phyloP scores from a whole-genome alignment of 2,888 invertebrate genomes.

The Ernsta delagoae region DNA sequence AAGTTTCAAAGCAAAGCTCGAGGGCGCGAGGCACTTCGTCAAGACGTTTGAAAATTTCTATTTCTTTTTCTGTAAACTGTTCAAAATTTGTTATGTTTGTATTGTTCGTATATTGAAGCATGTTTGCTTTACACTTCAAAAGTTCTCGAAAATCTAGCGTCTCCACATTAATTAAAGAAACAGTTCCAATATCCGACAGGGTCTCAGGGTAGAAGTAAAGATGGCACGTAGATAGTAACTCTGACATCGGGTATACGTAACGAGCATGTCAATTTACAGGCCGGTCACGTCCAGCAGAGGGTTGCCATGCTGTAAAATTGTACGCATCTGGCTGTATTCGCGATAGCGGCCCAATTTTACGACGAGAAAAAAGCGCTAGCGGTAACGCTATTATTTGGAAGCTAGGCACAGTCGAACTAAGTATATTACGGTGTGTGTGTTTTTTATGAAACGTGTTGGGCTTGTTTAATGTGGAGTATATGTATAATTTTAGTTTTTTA shows the following conservation, averaged over 20 bases:
- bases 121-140: not conserved
- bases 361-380: constrained; percentile 33
- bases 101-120: not conserved
- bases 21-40: constrained; percentile 44
- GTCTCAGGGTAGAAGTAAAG: constrained; percentile 46
- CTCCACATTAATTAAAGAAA: constrained; percentile 1
- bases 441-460: too few species aligned
- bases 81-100: constrained; percentile 16
- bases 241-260: constrained; percentile 53
- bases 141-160: too few species aligned
- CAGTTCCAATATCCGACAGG: not conserved
- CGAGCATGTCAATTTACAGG: constrained; percentile 50
- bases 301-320: constrained; percentile 66
- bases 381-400: constrained; percentile 33
- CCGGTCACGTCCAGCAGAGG: constrained; percentile 63
- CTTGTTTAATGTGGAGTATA: too few species aligned
- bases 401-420: constrained; percentile 25
- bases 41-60: constrained; percentile 45
- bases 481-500: too few species aligned
- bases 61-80: constrained; percentile 40
- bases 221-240: constrained; percentile 50
- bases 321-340: constrained; percentile 64
- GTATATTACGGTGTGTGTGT: not conserved
- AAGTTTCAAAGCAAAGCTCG: constrained; percentile 44
- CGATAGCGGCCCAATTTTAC: constrained; percentile 57